A percentile compares a stretch with the other conserved stretches of the same genome.
Evolutionary conservation across 1,140 invertebrate species (phyloP).

Genomic region (Akabosia matsudoensis): DNA sequence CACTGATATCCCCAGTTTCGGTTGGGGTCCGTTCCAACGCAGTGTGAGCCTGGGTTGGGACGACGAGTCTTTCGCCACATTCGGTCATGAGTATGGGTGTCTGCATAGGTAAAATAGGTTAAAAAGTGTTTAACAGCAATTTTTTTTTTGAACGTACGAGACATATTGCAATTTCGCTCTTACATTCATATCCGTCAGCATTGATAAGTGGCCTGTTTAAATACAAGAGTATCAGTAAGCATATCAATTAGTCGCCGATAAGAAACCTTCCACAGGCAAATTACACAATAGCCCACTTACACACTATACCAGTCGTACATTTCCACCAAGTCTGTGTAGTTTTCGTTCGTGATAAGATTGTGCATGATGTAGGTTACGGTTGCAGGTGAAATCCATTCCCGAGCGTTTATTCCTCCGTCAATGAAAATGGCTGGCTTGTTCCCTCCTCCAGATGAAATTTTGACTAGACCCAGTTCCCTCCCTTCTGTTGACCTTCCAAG

Average conservation of each 20-base stretch:
- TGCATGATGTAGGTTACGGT: slow-evolving; percentile 52
- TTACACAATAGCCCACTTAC: too few relatives aligned
- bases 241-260: neutral
- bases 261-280: too few relatives aligned
- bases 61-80: slow-evolving; percentile 74
- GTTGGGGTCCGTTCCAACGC: slow-evolving; percentile 69
- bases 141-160: neutral
- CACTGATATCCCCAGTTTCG: slow-evolving; percentile 71
- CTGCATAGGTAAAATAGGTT: neutral
- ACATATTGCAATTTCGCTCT: neutral
- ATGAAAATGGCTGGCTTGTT: slow-evolving; percentile 58
- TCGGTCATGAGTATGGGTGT: slow-evolving; percentile 47
- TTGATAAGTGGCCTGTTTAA: slow-evolving; percentile 57
- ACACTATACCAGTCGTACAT: slow-evolving; percentile 79
- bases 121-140: neutral
- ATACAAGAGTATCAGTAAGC: neutral
- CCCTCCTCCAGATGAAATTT: slow-evolving; percentile 54
- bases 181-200: slow-evolving; percentile 52
- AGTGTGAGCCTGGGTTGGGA: slow-evolving; percentile 25
- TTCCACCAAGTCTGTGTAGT: slow-evolving; percentile 59
- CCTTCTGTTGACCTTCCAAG: slow-evolving; percentile 74
- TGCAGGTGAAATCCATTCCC: slow-evolving; percentile 56
- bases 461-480: slow-evolving; percentile 66
- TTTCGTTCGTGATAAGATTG: slow-evolving; percentile 45
- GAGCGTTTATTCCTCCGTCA: slow-evolving; percentile 51